These are phyloP conservation scores for Chrysogorgia sp. DNA, from an alignment of 92 coral and sea anemone species.

Conservation along the genomic window DNA sequence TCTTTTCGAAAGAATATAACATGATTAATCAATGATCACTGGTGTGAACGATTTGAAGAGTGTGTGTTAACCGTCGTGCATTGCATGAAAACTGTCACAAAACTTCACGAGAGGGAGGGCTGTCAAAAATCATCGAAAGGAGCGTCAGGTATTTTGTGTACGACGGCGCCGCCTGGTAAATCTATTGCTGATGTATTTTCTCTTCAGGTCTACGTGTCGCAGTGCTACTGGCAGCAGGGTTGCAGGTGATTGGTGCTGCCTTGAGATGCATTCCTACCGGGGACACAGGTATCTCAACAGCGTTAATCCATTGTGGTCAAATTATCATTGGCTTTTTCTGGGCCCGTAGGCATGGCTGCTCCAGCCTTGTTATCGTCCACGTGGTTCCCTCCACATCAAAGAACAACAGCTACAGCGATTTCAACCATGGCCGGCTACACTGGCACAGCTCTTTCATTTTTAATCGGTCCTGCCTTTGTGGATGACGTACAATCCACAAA, in stretches of 20 bases:
- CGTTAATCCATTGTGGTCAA: slow-evolving; percentile 76
- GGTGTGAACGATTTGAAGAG: too few relatives aligned
- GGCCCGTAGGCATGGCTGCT: slow-evolving; percentile 83
- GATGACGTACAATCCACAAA: slow-evolving; percentile 84
- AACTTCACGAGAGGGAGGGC: too few relatives aligned
- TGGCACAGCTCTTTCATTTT: slow-evolving; percentile 82
- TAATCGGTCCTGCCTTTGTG: slow-evolving; percentile 84
- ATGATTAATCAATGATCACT: too few relatives aligned
- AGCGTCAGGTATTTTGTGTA: too few relatives aligned
- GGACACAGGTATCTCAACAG: slow-evolving; percentile 63
- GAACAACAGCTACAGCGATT: slow-evolving; percentile 96
- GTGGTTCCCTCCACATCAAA: slow-evolving; percentile 96
- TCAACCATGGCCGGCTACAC: slow-evolving; percentile 85
- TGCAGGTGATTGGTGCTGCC: slow-evolving; percentile 77
- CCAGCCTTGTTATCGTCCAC: slow-evolving; percentile 94
- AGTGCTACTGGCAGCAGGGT: slow-evolving; percentile 68
- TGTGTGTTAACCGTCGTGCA: too few relatives aligned
- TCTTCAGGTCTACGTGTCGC: slow-evolving; percentile 83
- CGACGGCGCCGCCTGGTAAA: background rate
- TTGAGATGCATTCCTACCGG: slow-evolving; percentile 75
- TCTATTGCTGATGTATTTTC: background rate
- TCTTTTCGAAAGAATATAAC: too few relatives aligned
- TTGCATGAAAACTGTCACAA: too few relatives aligned
- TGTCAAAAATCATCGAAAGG: background rate
- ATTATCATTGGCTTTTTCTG: slow-evolving; percentile 83